These are phyloP conservation scores for Polydesmus complanatus DNA, from an alignment of 2,888 invertebrate species.

Conservation along the genomic window DNA sequence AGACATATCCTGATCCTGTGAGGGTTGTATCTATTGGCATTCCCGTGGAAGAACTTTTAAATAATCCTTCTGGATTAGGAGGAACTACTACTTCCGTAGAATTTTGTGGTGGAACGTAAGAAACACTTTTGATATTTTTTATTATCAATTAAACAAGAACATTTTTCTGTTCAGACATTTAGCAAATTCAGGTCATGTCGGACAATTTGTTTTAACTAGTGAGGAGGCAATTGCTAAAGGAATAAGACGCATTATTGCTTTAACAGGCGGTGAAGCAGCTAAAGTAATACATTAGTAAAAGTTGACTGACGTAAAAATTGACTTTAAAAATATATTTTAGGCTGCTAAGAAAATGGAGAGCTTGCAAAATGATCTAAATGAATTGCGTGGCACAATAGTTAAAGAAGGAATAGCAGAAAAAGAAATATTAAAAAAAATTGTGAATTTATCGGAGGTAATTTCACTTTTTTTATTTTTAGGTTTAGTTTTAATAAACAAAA, in stretches of 20 bases:
- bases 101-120: constrained; percentile 95
- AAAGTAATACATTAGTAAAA: constrained; percentile 31
- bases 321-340: constrained; percentile 21
- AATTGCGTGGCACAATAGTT: constrained; percentile 34
- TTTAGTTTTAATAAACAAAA: constrained; percentile 3
- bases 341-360: constrained; percentile 67
- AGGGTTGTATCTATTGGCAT: constrained; percentile 81
- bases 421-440: constrained; percentile 27
- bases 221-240: constrained; percentile 99
- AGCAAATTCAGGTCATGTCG: constrained; percentile 78
- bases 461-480: constrained; percentile 17
- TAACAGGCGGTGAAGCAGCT: constrained; percentile 86
- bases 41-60: constrained; percentile 73
- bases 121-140: constrained; percentile 21
- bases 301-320: not conserved
- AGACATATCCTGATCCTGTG: constrained; percentile 78
- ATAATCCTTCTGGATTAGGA: constrained; percentile 63
- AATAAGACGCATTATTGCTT: constrained; percentile 85
- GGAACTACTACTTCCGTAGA: constrained; percentile 85
- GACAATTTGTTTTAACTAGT: constrained; percentile 84
- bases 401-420: constrained; percentile 25
- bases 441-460: constrained; percentile 28
- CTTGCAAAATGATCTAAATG: constrained; percentile 57
- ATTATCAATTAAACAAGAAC: constrained; percentile 3
- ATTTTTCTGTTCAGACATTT: constrained; percentile 49